Evolutionary conservation across 2,797 vertebrate genomes (phyloP).

Genomic region (Rhabdophis nuchalis): DNA sequence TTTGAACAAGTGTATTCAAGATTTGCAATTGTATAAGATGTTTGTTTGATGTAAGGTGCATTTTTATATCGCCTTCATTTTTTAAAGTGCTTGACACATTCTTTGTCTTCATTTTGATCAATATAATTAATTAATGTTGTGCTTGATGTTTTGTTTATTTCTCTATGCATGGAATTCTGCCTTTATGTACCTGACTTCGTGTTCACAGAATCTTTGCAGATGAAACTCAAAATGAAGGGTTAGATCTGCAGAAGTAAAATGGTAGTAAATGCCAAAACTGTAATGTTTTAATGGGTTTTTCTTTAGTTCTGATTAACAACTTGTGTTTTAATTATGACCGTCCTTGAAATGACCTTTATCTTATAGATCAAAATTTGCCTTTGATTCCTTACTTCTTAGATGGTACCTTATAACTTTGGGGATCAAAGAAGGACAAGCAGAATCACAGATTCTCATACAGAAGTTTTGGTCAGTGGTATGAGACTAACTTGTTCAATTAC

Average conservation of each 20-base stretch:
- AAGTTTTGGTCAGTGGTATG: background rate
- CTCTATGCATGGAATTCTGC: constrained; percentile 8
- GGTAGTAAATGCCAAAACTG: constrained; percentile 48
- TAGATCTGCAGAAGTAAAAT: constrained; percentile 37
- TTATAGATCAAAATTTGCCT: constrained; percentile 21
- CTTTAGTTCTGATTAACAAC: constrained; percentile 47
- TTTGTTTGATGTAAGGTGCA: background rate
- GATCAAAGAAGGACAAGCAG: background rate
- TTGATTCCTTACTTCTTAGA: constrained; percentile 17
- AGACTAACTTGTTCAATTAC: background rate
- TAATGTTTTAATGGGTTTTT: constrained; percentile 33
- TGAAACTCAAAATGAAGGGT: constrained; percentile 30
- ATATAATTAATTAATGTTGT: constrained; percentile 1
- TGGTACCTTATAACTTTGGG: constrained; percentile 18
- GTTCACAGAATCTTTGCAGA: background rate
- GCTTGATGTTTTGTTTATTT: constrained; percentile 21
- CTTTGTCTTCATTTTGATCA: background rate
- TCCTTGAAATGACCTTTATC: constrained; percentile 16
- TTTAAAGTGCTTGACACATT: background rate
- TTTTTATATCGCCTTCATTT: background rate
- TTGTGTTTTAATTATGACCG: constrained; percentile 28
- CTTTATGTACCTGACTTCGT: background rate
- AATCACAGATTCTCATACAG: background rate
- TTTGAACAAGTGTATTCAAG: background rate
- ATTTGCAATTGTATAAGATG: background rate